phyloP scores from a whole-genome alignment of 2,797 vertebrate genomes.

The Galagoides demidoff region DNA sequence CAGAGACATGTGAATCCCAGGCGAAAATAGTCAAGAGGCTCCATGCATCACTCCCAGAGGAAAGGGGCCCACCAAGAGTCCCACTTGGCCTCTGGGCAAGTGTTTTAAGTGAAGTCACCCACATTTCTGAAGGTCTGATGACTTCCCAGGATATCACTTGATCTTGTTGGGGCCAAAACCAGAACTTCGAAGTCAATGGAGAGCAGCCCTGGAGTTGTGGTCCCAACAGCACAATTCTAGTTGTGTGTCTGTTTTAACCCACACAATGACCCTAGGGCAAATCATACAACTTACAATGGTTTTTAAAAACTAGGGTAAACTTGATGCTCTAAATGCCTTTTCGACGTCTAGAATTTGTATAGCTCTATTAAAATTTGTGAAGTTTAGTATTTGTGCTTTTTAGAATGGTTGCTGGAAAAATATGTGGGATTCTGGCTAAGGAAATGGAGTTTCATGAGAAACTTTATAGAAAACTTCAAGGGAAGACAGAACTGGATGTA shows the following conservation, averaged over 20 bases:
- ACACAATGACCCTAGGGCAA: neutral
- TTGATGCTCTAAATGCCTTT: neutral
- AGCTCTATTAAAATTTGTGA: neutral
- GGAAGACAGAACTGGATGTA: neutral
- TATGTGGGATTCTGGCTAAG: neutral
- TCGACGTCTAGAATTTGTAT: neutral
- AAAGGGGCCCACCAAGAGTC: neutral
- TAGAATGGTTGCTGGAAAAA: neutral
- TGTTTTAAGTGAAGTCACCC: neutral
- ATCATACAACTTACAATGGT: accelerated
- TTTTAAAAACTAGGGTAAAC: neutral
- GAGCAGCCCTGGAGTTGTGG: neutral
- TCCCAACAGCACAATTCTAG: neutral
- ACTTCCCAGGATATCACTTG: neutral
- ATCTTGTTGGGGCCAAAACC: neutral
- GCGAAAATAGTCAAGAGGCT: accelerated
- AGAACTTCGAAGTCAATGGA: neutral
- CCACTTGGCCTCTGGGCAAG: neutral
- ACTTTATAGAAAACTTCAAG: neutral
- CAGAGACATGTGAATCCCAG: neutral
- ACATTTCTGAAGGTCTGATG: neutral
- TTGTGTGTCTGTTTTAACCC: neutral
- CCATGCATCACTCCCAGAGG: neutral
- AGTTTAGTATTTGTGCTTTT: neutral
- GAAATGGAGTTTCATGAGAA: neutral